Evolutionary conservation across 2,797 vertebrate genomes (phyloP).

Genomic region (Leuciscus waleckii): DNA sequence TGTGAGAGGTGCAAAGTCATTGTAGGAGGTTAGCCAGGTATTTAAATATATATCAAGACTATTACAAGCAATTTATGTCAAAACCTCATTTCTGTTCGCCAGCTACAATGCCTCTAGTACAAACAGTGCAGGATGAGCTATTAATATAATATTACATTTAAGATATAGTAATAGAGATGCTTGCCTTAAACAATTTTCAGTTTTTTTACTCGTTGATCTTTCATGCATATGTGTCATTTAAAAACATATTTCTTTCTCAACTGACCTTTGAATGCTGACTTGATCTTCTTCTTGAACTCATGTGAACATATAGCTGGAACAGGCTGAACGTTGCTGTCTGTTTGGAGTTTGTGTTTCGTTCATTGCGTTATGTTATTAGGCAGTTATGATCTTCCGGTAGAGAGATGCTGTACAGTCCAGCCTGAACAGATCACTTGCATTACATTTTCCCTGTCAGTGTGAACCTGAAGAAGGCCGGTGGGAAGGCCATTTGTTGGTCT

Average conservation of each 20-base stretch:
- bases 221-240: background rate
- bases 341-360: background rate
- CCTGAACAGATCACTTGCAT: constrained; percentile 32
- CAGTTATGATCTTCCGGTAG: background rate
- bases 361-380: background rate
- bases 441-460: constrained; percentile 29
- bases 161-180: background rate
- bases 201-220: constrained; percentile 11
- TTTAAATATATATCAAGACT: background rate
- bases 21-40: background rate
- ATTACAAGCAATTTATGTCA: background rate
- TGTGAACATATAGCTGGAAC: background rate
- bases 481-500: constrained; percentile 54
- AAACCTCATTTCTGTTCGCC: background rate
- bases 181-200: background rate
- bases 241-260: background rate
- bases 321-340: background rate
- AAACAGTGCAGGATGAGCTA: background rate
- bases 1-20: background rate
- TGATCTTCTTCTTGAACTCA: background rate
- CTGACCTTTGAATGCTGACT: constrained; percentile 2
- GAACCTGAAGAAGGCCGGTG: constrained; percentile 35
- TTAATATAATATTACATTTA: constrained; percentile 1
- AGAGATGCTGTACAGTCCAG: constrained; percentile 1
- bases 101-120: background rate